Percentiles rank a stretch among this genome's conserved stretches.
Conservation (phyloP, 2,113 vertebrate species). For the Pelmatolapia mariae region DNA sequence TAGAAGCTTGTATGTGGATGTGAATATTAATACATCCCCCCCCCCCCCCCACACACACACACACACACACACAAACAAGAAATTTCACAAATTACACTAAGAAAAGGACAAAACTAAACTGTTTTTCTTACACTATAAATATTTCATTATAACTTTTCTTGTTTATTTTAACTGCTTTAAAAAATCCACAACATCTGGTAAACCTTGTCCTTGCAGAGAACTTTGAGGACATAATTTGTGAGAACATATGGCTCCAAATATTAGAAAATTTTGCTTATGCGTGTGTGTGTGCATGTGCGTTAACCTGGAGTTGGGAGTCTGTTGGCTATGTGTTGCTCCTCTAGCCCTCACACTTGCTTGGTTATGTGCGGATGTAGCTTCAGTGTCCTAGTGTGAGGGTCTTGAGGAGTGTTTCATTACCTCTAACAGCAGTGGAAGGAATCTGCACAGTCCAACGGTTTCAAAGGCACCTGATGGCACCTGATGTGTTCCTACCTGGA, state of each 20-base stretch:
- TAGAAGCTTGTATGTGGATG: too few species aligned
- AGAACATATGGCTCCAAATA: not conserved
- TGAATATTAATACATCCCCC: too few species aligned
- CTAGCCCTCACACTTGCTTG: not conserved
- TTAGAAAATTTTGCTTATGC: not conserved
- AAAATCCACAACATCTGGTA: not conserved
- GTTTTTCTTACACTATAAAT: not conserved
- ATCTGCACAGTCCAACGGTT: not conserved
- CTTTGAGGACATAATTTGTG: not conserved
- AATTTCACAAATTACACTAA: not conserved
- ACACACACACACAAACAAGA: not conserved
- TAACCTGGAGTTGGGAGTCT: not conserved
- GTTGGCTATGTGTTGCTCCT: not conserved
- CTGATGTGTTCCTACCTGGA: too few species aligned
- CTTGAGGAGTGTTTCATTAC: slow-evolving; percentile 10
- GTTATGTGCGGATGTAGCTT: not conserved
- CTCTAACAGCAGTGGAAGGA: not conserved
- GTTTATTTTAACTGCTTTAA: not conserved
- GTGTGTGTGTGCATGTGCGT: not conserved
- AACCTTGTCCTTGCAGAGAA: not conserved
- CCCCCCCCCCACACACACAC: not conserved
- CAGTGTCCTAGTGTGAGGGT: not conserved
- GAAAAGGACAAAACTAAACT: not conserved
- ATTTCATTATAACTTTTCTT: not conserved
- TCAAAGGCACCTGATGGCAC: not conserved